Conservation (phyloP, 2,888 invertebrate genomes). For the Aethes cnicana region DNA sequence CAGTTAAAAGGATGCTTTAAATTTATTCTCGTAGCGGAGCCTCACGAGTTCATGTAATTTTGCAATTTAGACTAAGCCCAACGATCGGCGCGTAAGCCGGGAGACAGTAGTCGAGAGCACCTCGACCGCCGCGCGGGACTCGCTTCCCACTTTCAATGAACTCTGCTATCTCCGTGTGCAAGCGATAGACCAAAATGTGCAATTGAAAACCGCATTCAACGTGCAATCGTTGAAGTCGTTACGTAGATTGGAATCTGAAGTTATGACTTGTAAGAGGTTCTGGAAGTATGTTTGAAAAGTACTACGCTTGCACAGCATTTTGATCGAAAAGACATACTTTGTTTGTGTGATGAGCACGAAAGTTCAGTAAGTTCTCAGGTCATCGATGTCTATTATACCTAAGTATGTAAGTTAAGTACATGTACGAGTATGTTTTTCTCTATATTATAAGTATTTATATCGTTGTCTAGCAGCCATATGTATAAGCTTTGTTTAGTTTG, state of each 20-base stretch:
- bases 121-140: conserved; percentile 46
- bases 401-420: no score
- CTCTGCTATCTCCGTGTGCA: conserved; percentile 43
- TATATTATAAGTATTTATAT: no score
- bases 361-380: no score
- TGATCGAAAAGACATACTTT: no score
- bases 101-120: conserved; percentile 53
- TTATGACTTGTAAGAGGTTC: not conserved
- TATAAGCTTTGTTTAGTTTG: no score
- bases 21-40: conserved; percentile 39
- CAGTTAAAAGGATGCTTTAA: conserved; percentile 1
- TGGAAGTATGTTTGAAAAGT: not conserved
- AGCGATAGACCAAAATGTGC: not conserved
- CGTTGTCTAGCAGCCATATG: no score
- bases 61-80: conserved; percentile 70
- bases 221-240: not conserved
- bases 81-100: conserved; percentile 66
- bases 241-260: not conserved
- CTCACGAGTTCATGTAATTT: conserved; percentile 62
- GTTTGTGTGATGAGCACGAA: no score
- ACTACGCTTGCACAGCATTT: no score
- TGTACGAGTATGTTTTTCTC: no score
- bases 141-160: conserved; percentile 56
- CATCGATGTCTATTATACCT: no score
- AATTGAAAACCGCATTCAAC: not conserved